Evolutionary conservation across 2,113 vertebrate genomes (phyloP), one percentile per base, ranked within the genome.

Genomic region (Nesoenas mayeri): DNA sequence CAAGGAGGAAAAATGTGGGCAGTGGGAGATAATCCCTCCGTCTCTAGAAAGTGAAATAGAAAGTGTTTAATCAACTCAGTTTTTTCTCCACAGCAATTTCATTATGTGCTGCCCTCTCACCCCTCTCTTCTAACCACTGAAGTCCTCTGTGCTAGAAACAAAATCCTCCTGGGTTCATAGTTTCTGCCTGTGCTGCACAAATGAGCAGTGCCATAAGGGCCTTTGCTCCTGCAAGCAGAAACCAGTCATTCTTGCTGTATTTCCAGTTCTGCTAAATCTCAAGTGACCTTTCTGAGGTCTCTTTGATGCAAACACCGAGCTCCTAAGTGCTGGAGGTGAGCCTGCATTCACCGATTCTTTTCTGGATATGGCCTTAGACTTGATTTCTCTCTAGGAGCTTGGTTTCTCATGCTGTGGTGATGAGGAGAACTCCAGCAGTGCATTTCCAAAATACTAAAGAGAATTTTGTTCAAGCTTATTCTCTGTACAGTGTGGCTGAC

Each of bases 51-150:
- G 71, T 25, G 79, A 93, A 84, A 80, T 29, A 79, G 71, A 61
- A 86, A 91, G 44, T 72, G 32, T 95, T 93, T 95, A 31, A 32
- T 84, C 44, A 80, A 53, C 16, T 85, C 32, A 60, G 3, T 65
- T 60, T 86, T 93, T 87, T 15, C 47, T 80, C 36, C 26, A 7
- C 6, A 14, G 26, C 16, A 15, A 15, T 71, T 91, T 56, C 61
- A 40, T 65, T 87, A 47, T 34, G 31, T 38, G 8, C 11, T 71
- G 15, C 64, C 1, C 0, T 69, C 50, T 69, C 53, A 67, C 19
- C 3, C 19, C 4, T 16, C 47, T 50, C 1, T 4, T 71, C 50
- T 58, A 74, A 56, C 34, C 5, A 3, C 26, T 67, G 66, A 80
- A 88, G 24, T 40, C 40, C 34, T 56, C 42, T 61, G 18, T 69